Evolutionary conservation across 1,140 invertebrate genomes (phyloP).

Genomic region (Parapsyche elsis): DNA sequence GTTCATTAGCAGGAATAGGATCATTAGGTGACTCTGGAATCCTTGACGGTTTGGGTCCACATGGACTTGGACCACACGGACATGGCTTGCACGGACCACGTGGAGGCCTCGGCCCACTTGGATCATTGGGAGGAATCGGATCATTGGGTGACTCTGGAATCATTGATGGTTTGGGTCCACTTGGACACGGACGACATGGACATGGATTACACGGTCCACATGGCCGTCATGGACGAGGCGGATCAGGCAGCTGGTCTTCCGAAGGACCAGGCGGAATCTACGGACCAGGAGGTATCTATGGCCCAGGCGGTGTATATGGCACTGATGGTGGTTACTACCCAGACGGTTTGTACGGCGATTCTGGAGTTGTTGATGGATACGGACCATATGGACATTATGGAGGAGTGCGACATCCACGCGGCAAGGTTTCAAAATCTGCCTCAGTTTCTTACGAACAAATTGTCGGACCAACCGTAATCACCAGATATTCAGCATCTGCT

Average conservation of each 20-base stretch:
- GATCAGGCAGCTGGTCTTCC: conserved; percentile 6
- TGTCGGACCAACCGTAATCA: neutral
- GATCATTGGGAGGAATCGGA: conserved; percentile 6
- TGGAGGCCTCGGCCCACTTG: neutral
- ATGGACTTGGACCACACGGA: conserved; percentile 18
- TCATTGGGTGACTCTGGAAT: neutral
- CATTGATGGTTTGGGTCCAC: conserved; percentile 13
- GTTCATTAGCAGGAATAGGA: neutral
- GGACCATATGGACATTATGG: neutral
- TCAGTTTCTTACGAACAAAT: neutral
- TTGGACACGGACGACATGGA: neutral
- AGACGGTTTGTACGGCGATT: neutral
- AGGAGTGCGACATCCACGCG: conserved; percentile 23
- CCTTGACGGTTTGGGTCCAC: neutral
- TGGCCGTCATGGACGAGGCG: neutral
- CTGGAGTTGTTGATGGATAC: neutral
- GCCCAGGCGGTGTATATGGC: no score
- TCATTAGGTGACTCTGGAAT: neutral
- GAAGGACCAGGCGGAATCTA: neutral
- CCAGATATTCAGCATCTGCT: neutral
- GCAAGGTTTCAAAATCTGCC: neutral
- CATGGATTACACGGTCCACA: neutral
- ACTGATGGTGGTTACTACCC: no score
- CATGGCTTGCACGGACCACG: neutral
- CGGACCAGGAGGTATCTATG: conserved; percentile 10